These are phyloP conservation scores for Dolichomitus sp. DNA, from an alignment of 2,888 invertebrate genomes.

Conservation along the genomic window DNA sequence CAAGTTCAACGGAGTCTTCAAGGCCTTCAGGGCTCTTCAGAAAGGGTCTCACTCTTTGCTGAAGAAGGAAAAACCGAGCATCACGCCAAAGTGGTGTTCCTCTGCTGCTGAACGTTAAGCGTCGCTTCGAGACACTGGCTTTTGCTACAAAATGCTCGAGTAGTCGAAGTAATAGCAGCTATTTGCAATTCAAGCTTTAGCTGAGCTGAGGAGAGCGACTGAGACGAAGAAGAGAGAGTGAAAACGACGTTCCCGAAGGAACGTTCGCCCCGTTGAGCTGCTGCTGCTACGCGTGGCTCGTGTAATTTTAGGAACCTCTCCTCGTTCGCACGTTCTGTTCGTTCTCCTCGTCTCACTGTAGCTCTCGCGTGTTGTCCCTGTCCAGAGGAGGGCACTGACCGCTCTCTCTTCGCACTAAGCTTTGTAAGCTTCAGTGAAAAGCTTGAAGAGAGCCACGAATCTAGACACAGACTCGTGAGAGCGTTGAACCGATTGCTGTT, in stretches of 20 bases:
- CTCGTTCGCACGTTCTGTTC: slow-evolving; percentile 57
- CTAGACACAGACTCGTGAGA: slow-evolving; percentile 11
- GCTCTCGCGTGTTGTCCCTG: slow-evolving; percentile 52
- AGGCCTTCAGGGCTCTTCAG: neutral
- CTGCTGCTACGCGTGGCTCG: slow-evolving; percentile 52
- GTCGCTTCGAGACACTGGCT: neutral
- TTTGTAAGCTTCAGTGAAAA: slow-evolving; percentile 17
- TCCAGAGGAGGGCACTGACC: slow-evolving; percentile 64
- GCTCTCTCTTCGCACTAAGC: slow-evolving; percentile 47
- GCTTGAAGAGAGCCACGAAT: slow-evolving; percentile 27
- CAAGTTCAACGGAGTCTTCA: slow-evolving; percentile 29
- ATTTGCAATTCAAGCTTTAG: slow-evolving; percentile 44
- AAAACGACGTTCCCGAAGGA: slow-evolving; percentile 25
- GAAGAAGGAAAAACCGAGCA: neutral
- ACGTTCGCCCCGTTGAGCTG: slow-evolving; percentile 5
- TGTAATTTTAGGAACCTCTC: slow-evolving; percentile 70
- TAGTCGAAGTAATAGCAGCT: slow-evolving; percentile 30
- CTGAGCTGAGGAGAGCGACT: neutral
- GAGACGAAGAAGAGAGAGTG: slow-evolving; percentile 3
- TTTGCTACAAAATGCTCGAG: slow-evolving; percentile 24
- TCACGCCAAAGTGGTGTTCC: neutral
- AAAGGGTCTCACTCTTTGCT: neutral
- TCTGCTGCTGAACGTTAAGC: neutral
- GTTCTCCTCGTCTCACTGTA: slow-evolving; percentile 43
- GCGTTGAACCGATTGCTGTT: slow-evolving; percentile 2